Evolutionary conservation across 2,113 vertebrate genomes (phyloP), one percentile per base, ranked within the genome.

Genomic region (Gymnarchus niloticus): DNA sequence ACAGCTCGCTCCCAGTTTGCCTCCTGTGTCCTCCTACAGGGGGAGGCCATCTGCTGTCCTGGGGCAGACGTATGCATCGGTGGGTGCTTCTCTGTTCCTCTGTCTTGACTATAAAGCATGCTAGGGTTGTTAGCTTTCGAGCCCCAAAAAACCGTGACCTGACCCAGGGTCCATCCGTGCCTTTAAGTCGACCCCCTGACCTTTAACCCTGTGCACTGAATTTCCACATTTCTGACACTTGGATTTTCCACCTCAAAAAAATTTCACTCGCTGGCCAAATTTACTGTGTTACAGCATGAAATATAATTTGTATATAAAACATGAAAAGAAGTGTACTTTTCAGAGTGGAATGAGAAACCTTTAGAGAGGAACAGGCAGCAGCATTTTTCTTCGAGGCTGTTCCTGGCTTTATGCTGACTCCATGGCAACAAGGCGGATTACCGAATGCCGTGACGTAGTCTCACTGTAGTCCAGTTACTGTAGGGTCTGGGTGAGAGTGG

Each of bases 371-470:
- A 25, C 14, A 73, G 7, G 9, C 17, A 84, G 85, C 81, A 86
- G 86, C 85, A 69, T 84, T 23, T 33, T 56, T 76, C 87, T 85
- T 87, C 87, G 87, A 89, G 88, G 90, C 90, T 84, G 89, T 19
- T 28, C 25, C 61, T 48, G 33, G 84, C 84, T 85, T 69, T 85
- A 49, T 56, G 48, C 41, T 19, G 57, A 54, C 61, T 56, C 87
- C 86, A 90, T 91, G 88, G 88, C 84, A 91, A 89, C 88, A 65
- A 52, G 83, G 56, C 51, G 86, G 87, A 89, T 89, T 87, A 90
- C 86, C 85, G 85, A 88, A 80, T 80, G 17, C 83, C 44, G 54
- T 65, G 85, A 84, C 81, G 81, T 84, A 73, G 57, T 84, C 85
- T 84, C 65, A 49, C 48, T 85, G 54, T 87, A 76, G 84, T 37